Percentiles rank a stretch among this genome's conserved stretches.
phyloP scores from a whole-genome alignment of 1,140 invertebrate genomes.

The Caenorhabditis tropicalis region DNA sequence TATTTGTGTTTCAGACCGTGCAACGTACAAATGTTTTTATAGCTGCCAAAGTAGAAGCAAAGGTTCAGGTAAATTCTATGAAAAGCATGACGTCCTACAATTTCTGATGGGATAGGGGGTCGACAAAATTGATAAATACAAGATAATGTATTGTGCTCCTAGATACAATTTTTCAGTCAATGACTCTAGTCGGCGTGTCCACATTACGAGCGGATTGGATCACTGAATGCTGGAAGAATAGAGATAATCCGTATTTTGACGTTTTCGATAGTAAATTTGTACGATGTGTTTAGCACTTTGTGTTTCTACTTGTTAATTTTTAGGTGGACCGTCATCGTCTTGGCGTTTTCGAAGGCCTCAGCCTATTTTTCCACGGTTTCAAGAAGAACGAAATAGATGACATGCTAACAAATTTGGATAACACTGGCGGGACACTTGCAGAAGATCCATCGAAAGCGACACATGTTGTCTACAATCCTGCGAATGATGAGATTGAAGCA shows the following conservation, averaged over 20 bases:
- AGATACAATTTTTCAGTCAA: conserved; percentile 76
- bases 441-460: conserved; percentile 12
- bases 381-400: conserved; percentile 85
- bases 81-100: neutral
- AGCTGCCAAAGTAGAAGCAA: neutral
- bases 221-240: conserved; percentile 81
- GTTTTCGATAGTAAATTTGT: conserved; percentile 13
- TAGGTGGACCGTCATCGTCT: conserved; percentile 77
- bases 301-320: conserved; percentile 44
- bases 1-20: conserved; percentile 32
- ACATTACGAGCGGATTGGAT: conserved; percentile 89
- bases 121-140: too few relatives aligned
- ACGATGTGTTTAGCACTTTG: neutral
- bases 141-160: neutral
- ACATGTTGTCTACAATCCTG: conserved; percentile 48
- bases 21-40: conserved; percentile 19
- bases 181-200: conserved; percentile 83
- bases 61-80: conserved; percentile 5
- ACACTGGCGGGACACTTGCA: conserved; percentile 22
- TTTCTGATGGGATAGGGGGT: neutral
- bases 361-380: conserved; percentile 87
- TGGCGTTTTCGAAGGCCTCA: conserved; percentile 85
- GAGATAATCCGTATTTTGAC: conserved; percentile 76
- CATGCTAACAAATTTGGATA: conserved; percentile 77
- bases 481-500: conserved; percentile 41